These are phyloP conservation scores for Hyles euphorbiae DNA, from an alignment of 1,140 invertebrate species.

Conservation along the genomic window DNA sequence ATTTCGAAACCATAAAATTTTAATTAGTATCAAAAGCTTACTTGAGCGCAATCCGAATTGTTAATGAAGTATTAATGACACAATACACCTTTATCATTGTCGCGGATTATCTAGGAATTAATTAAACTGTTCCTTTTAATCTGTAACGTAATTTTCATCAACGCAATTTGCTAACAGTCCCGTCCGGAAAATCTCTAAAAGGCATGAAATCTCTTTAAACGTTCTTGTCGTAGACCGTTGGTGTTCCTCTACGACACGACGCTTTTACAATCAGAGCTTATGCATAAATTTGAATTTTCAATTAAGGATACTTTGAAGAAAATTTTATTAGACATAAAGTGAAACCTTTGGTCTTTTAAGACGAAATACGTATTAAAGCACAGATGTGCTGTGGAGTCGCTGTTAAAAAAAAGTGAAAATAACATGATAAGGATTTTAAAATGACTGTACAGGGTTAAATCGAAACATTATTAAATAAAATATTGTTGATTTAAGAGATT, in stretches of 20 bases:
- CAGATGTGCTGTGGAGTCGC: constrained; percentile 26
- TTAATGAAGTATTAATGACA: neutral
- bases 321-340: constrained; percentile 74
- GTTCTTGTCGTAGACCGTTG: constrained; percentile 39
- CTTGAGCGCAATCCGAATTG: too few species aligned
- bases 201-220: constrained; percentile 57
- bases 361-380: constrained; percentile 67
- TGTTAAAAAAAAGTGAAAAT: neutral
- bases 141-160: constrained; percentile 48
- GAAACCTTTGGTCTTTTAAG: constrained; percentile 72
- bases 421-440: neutral
- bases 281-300: constrained; percentile 76
- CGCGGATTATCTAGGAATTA: constrained; percentile 30
- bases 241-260: constrained; percentile 28
- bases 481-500: neutral
- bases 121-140: constrained; percentile 40
- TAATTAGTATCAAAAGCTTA: too few species aligned
- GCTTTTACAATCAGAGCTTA: constrained; percentile 71
- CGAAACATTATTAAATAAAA: constrained; percentile 1
- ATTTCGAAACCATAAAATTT: too few species aligned
- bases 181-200: constrained; percentile 25
- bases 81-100: constrained; percentile 13
- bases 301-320: constrained; percentile 73
- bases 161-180: constrained; percentile 51
- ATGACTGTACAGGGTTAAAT: neutral